phyloP scores from a whole-genome alignment of 2,888 invertebrate genomes.

The Parnassius orleans region DNA sequence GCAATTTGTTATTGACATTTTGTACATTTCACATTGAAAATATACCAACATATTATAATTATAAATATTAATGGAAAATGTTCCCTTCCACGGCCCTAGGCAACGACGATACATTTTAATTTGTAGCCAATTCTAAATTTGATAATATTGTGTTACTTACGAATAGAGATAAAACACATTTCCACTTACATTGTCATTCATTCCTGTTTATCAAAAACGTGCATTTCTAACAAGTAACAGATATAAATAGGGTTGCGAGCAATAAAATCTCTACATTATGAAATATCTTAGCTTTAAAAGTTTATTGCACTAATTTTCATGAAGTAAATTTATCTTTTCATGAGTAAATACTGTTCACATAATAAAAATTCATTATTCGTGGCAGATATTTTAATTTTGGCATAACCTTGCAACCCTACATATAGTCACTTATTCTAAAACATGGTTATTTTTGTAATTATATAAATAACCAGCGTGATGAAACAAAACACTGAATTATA shows the following conservation, averaged over 20 bases:
- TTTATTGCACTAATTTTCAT: too few relatives aligned
- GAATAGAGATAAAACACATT: conserved; percentile 3
- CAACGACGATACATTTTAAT: neutral
- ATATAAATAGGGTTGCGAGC: conserved; percentile 14
- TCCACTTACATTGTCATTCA: neutral
- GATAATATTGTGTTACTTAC: conserved; percentile 9
- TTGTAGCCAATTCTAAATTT: conserved; percentile 20
- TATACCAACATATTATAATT: too few relatives aligned
- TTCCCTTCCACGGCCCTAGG: conserved; percentile 12
- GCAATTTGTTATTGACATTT: too few relatives aligned
- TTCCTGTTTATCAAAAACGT: neutral
- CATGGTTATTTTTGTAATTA: conserved; percentile 7
- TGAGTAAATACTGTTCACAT: too few relatives aligned
- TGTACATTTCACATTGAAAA: too few relatives aligned
- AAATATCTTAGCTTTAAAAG: too few relatives aligned
- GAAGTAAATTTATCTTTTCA: too few relatives aligned
- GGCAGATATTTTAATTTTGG: conserved; percentile 2
- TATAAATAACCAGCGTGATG: conserved; percentile 3
- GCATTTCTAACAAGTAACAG: conserved; percentile 9
- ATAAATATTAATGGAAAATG: neutral
- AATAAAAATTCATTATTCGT: neutral
- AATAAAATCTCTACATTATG: neutral
- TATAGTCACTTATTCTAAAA: conserved; percentile 11
- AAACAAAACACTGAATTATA: conserved; percentile 16
- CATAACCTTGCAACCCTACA: conserved; percentile 15